Base-by-base conservation (phyloP, 2,888 invertebrate species). In the Zaprionus lineosus region DNA sequence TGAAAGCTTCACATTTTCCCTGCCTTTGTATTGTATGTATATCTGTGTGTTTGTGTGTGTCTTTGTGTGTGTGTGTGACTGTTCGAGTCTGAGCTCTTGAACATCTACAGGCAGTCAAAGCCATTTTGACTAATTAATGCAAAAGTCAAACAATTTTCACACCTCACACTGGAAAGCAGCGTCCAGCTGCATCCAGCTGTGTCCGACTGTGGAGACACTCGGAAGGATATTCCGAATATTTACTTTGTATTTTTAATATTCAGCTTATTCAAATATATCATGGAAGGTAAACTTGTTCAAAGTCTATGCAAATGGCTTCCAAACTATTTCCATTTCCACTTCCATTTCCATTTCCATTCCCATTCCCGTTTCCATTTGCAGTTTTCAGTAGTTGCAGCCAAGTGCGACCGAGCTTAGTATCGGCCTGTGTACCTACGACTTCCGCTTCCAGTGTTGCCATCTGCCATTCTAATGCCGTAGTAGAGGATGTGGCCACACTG, bases 121-220 rank as follows among this genome's bases (percentile, higher is more conserved):
- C 44, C 69, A 69, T 70, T 74, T 53, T 53, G 53, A 69, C 66
- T 74, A 74, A 74, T 67, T 73, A 66, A 74, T 74, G 66, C 57
- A 61, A 61, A 68, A 71, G 57, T 69, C 58, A 70, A 74, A 66
- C 72, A 59, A 52, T 48, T 58, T 70, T 63, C 53, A 51, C 67
- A 72, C 63, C 48, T 61, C 29, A 21, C 1, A n/a, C 21, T 11
- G 3, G n/a, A 31, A 34, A 18, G 6, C 8, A 9, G 7, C 11
- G n/a, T n/a, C 7, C 14, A 8, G 5, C 26, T 7, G 4, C 16
- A n/a, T 16, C 2, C n/a, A 16, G 37, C 14, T n/a, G n/a, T n/a
- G n/a, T n/a, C n/a, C n/a, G n/a, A n/a, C n/a, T n/a, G n/a, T n/a
- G n/a, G n/a, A n/a, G n/a, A n/a, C n/a, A n/a, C n/a, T n/a, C n/a